Base-by-base conservation (phyloP, 2,797 vertebrate genomes). In the Molossus alvarezi region DNA sequence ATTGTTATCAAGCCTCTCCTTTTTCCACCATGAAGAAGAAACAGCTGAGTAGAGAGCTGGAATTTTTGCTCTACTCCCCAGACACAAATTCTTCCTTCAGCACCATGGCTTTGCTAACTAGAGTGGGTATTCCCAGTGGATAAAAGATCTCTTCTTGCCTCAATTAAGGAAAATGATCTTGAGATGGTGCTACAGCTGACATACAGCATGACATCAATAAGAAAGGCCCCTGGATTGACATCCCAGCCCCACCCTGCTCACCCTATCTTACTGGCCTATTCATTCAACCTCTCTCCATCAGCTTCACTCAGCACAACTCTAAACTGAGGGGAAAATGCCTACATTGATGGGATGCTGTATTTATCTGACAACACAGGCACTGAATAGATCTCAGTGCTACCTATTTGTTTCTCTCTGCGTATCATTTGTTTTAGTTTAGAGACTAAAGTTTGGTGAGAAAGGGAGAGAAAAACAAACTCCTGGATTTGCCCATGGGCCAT, bases 91-190 rank as follows among this genome's bases (percentile, higher is more conserved):
- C 55, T n/a, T 64, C 69, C 62, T 67, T 73, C 20, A 69, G 53
- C 64, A 48, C 8, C 12, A 13, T 7, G 13, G 9, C 18, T 96
- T 84, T 73, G 27, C 37, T 73, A 18, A 14, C 20, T 4, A 7
- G 4, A 17, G 1, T 6, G 3, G 3, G 1, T 65, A 4, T 8
- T 53, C 11, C 57, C 6, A 29, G 23, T 11, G 14, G 29, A 53
- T 71, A 25, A 58, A 73, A 69, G 25, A 2, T 15, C 17, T 64
- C 75, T 84, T 93, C 53, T 73, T 53, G 60, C 0, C 21, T 3
- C 58, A 18, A 0, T 29, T 53, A 93, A 93, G 57, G 18, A 75
- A 89, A 87, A 33, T 21, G 5, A 45, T 1, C 6, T 2, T 29
- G 33, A 88, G 37, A 11, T 62, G 7, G 6, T 23, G 11, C 51